phyloP scores from a whole-genome alignment of 2,113 vertebrate genomes.

The Pedetes capensis region DNA sequence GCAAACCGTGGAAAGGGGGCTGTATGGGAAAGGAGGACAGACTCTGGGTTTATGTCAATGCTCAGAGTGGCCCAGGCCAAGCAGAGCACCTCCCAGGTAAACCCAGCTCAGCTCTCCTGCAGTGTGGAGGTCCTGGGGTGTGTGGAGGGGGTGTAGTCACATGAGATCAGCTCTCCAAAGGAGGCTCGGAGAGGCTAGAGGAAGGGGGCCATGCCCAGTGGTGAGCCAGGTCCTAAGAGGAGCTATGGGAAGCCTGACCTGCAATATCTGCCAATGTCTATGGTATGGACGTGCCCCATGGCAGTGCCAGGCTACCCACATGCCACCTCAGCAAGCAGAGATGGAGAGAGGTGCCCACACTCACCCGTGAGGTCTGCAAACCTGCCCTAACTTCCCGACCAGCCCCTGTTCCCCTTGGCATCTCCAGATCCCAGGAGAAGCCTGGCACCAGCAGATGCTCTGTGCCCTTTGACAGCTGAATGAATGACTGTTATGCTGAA shows the following conservation, averaged over 20 bases:
- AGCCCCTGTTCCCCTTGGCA: background rate
- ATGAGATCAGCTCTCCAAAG: too few relatives aligned
- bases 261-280: fast-evolving
- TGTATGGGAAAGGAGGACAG: too few relatives aligned
- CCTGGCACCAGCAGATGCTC: background rate
- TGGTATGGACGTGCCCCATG: background rate
- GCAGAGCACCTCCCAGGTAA: background rate
- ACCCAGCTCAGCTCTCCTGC: fast-evolving
- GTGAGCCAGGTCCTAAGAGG: background rate
- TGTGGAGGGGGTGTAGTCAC: background rate
- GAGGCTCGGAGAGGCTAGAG: background rate
- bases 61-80: background rate
- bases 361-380: background rate
- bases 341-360: background rate
- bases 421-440: background rate
- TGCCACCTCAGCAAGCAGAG: background rate
- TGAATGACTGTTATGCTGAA: too few relatives aligned
- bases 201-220: background rate
- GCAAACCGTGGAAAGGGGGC: background rate
- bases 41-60: too few relatives aligned
- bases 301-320: background rate
- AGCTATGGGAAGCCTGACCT: background rate
- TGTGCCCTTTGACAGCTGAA: background rate
- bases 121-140: background rate
- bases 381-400: too few relatives aligned